A percentile compares a stretch with the other conserved stretches of the same genome.
Conservation (phyloP, 2,113 vertebrate genomes). For the Hylia prasina region DNA sequence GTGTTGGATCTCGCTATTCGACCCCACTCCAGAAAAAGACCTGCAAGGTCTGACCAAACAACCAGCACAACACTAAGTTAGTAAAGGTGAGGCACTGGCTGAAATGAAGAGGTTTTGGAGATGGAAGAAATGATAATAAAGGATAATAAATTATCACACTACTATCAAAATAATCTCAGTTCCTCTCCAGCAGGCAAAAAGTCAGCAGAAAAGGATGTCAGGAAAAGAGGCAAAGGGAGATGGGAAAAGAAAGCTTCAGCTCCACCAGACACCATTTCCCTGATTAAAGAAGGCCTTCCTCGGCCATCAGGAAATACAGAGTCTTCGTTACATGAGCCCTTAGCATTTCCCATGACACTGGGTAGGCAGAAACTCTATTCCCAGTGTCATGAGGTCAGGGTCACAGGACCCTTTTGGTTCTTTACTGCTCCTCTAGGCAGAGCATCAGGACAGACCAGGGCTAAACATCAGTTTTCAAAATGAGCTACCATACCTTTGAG, state of each 20-base stretch:
- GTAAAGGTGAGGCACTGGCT: background rate
- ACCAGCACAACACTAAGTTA: background rate
- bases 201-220: background rate
- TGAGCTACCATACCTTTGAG: background rate
- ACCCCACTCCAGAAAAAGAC: background rate
- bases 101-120: background rate
- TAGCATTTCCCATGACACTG: background rate
- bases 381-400: background rate
- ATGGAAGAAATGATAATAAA: background rate
- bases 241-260: background rate
- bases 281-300: background rate
- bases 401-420: background rate
- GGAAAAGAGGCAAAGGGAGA: background rate
- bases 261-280: background rate
- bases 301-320: background rate
- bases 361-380: background rate
- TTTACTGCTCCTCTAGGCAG: background rate
- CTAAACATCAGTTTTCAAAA: background rate
- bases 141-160: background rate
- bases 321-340: background rate
- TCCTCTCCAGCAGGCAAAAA: background rate
- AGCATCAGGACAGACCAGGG: background rate
- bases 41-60: background rate
- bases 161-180: background rate
- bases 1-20: background rate